Conservation (phyloP, 2,113 vertebrate genomes). For the Protobothrops flavoviridis region DNA sequence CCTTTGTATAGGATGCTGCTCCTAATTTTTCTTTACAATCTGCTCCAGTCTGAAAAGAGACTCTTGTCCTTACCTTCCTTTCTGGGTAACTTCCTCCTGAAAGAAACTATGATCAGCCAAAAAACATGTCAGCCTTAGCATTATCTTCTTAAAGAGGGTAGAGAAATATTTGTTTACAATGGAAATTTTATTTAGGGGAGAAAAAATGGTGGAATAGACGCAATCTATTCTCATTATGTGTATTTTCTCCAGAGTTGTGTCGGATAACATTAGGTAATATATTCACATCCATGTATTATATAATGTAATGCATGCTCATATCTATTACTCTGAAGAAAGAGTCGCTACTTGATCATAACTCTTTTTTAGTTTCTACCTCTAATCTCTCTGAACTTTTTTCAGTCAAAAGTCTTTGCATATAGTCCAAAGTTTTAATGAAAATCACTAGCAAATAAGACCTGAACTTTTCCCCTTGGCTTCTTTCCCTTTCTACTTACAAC, state of each 20-base stretch:
- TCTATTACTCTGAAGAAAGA: not conserved
- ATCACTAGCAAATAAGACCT: not conserved
- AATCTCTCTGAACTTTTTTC: not conserved
- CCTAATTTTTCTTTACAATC: not conserved
- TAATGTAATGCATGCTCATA: not conserved
- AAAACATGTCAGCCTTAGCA: not conserved
- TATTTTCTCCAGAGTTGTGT: not conserved
- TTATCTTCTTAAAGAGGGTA: not conserved
- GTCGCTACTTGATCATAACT: not conserved
- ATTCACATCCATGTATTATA: not conserved
- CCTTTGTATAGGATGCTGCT: not conserved
- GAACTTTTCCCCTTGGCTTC: not conserved
- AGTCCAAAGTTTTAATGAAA: not conserved
- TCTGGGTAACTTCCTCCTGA: not conserved
- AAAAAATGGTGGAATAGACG: not conserved
- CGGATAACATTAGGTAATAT: not conserved
- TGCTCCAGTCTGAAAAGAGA: not conserved
- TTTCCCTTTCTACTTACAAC: not conserved
- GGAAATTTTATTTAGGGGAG: not conserved
- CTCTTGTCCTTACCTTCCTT: not conserved
- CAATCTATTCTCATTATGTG: not conserved
- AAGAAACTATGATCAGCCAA: not conserved
- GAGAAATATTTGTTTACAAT: not conserved
- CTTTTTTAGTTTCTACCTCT: not conserved
- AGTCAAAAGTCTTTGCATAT: not conserved